Base-by-base conservation (phyloP, 2,888 invertebrate genomes). In the Nesidiocoris tenuis region DNA sequence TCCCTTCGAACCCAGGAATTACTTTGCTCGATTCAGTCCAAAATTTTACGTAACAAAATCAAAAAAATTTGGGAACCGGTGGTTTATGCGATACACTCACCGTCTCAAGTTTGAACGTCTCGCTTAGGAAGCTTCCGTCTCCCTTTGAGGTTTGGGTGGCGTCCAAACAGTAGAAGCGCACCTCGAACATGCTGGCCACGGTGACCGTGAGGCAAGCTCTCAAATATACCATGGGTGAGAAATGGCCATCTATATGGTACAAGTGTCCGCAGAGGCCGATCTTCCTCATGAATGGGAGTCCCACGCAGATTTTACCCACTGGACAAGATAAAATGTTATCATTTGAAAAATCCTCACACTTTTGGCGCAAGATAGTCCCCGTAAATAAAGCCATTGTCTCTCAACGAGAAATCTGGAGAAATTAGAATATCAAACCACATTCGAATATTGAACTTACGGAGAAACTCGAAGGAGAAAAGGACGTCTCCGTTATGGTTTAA, bases 241-340 rank as follows among this genome's bases (percentile, higher is more conserved):
- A 23, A n/a, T 59, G 1, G 57, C n/a, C 22, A 17, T 59, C 59
- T 7, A 70, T 23, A 16, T 70, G 70, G 24, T 70, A 70, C 23
- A 70, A 21, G 18, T 70, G 59, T 17, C 70, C 70, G 12, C 70
- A 70, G 22, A 70, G 24, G 1, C 39, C 59, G 19, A 70, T 70
- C 59, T 70, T 70, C n/a, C 24, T 70, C 70, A 70, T 24, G 59
- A 59, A 70, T 1, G 70, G 70, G 3, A 70, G 1, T 16, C 70
- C 70, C 22, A 70, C 59, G 70, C 70, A 70, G 57, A 70, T 70
- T 24, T 70, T 59, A 22, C 70, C 70, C 57, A 70, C 70, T 70
- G 25, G 21, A 18, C 5, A 21, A n/a, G n/a, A n/a, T n/a, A n/a
- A n/a, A n/a, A n/a, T n/a, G n/a, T n/a, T n/a, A n/a, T n/a, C n/a